Evolutionary conservation across 2,797 vertebrate species (phyloP).

Genomic region (Mareca strepera): DNA sequence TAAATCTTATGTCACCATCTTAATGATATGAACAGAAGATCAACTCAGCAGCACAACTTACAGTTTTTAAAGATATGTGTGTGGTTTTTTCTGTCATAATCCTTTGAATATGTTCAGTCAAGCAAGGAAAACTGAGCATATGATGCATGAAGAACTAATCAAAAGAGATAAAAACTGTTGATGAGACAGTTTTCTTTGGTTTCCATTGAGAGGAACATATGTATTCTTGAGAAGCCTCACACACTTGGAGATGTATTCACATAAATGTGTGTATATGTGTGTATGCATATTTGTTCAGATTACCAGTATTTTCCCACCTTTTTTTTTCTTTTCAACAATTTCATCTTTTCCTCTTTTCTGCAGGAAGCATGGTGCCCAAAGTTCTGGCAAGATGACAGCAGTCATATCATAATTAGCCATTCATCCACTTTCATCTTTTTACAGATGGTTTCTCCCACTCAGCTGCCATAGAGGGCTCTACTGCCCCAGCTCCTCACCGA

Average conservation of each 20-base stretch:
- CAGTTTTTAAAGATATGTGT: not conserved
- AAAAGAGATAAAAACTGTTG: not conserved
- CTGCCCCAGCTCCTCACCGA: not conserved
- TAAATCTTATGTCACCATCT: not conserved
- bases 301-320: not conserved
- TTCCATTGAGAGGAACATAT: not conserved
- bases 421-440: not conserved
- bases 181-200: not conserved
- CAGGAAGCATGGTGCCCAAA: rapidly evolving
- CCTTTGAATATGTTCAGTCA: not conserved
- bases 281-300: not conserved
- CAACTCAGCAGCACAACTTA: not conserved
- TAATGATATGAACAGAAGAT: not conserved
- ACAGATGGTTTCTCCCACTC: not conserved
- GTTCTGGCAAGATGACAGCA: not conserved
- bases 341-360: not conserved
- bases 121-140: not conserved
- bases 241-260: not conserved
- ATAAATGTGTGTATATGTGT: too few species aligned
- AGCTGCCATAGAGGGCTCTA: not conserved
- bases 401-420: not conserved
- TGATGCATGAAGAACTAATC: not conserved
- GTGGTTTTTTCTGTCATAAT: not conserved
- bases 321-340: not conserved
- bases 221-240: not conserved